Evolutionary conservation across 2,797 vertebrate genomes (phyloP).

Genomic region (Sphenodon punctatus): DNA sequence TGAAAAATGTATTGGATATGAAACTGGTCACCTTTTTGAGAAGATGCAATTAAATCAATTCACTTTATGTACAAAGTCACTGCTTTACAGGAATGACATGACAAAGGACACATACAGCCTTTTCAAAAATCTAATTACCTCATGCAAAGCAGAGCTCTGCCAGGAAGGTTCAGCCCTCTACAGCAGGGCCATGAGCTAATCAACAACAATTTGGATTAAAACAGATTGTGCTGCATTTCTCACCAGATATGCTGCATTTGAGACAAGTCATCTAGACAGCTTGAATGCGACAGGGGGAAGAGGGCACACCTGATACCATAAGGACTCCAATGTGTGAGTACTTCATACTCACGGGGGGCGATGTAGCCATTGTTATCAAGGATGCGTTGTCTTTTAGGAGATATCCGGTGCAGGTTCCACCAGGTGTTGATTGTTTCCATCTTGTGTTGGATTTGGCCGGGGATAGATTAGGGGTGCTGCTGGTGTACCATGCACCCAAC

Average conservation of each 20-base stretch:
- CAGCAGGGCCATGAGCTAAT: rapidly evolving
- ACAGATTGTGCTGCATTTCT: neutral
- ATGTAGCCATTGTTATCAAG: no score
- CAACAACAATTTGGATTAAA: neutral
- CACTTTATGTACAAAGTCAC: neutral
- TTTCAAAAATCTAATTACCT: neutral
- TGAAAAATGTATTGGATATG: neutral
- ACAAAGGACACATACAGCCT: neutral
- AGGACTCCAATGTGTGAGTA: neutral
- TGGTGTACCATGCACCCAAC: no score
- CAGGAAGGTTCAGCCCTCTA: neutral
- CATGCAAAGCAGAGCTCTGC: neutral
- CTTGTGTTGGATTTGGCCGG: no score
- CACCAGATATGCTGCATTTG: neutral
- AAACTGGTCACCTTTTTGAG: neutral
- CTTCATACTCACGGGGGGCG: neutral
- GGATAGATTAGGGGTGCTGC: no score
- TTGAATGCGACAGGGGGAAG: neutral
- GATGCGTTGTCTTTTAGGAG: no score
- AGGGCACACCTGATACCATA: neutral
- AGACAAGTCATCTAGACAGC: neutral
- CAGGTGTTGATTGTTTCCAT: no score
- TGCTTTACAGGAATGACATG: neutral
- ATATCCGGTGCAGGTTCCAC: no score
- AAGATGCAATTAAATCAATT: neutral